phyloP scores from a whole-genome alignment of 2,113 vertebrate genomes.

The Spea multiplicata region DNA sequence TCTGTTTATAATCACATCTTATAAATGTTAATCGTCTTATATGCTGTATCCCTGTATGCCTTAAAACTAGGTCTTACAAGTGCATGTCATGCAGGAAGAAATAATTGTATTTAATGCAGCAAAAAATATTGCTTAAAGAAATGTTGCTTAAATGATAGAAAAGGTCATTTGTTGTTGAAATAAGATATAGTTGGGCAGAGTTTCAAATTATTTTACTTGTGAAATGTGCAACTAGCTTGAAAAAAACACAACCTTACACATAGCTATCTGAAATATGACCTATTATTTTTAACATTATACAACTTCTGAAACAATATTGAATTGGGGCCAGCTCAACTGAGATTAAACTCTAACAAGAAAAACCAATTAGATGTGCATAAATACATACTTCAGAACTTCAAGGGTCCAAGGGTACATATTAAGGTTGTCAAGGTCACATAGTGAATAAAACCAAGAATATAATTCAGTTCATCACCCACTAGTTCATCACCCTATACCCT shows the following conservation, averaged over 20 bases:
- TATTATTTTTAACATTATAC: slow-evolving; percentile 4
- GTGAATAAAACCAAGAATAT: no score
- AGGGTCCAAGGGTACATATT: no score
- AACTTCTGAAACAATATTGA: slow-evolving; percentile 12
- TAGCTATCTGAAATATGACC: slow-evolving; percentile 28
- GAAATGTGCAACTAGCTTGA: slow-evolving; percentile 22
- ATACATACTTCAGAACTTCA: not conserved
- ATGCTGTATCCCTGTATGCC: slow-evolving; percentile 6
- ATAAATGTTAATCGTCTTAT: slow-evolving; percentile 1
- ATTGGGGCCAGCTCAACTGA: slow-evolving; percentile 6
- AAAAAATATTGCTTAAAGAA: slow-evolving; percentile 34
- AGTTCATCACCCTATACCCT: no score
- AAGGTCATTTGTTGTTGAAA: slow-evolving; percentile 35
- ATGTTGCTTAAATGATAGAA: slow-evolving; percentile 39
- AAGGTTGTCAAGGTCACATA: no score
- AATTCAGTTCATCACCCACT: no score
- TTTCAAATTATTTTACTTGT: slow-evolving; percentile 39
- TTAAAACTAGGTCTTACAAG: slow-evolving; percentile 2
- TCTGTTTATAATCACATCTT: no score
- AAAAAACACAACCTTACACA: slow-evolving; percentile 23
- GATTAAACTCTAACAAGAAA: slow-evolving; percentile 16
- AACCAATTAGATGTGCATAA: not conserved
- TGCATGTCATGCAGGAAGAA: slow-evolving; percentile 16
- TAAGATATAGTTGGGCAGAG: slow-evolving; percentile 31
- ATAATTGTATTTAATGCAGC: slow-evolving; percentile 36